Evolutionary conservation across 2,797 vertebrate genomes (phyloP), one percentile per base, ranked within the genome.

Genomic region (Hippopotamyrus pictus): DNA sequence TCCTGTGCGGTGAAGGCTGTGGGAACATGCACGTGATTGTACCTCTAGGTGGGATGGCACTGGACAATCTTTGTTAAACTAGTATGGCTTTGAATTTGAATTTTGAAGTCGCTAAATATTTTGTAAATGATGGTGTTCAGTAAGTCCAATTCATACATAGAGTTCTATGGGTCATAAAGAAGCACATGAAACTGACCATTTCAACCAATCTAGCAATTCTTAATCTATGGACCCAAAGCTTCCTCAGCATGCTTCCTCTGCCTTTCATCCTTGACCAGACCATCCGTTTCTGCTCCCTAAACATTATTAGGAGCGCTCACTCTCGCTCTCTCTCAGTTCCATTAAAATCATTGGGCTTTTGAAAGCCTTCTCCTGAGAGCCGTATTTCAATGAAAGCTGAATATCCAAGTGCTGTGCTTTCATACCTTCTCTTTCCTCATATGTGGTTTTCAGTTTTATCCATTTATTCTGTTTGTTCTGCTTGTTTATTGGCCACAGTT

Each of bases 191-290:
- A 87, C 89, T 83, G 89, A 29, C 46, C 25, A 22, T 46, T 82
- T 48, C 79, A 84, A 88, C 89, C 76, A 88, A 89, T 90, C 14
- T 48, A 90, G 91, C 69, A 90, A 90, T 91, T 87, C 91, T 79
- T 69, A 88, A 88, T 91, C 89, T 90, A 73, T 90, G 48, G 89
- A 89, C 90, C 62, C 22, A 51, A 69, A 25, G 88, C 85, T 79
- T 88, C 87, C 88, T 89, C 87, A 54, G 89, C 90, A 90, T 90
- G 90, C 89, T 92, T 83, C 44, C 17, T 62, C 86, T 19, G 9
- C 19, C 46, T 17, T 37, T 57, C 86, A 87, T 87, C 33, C 57
- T 46, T 73, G 65, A 50, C 62, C 65, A 69, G 87, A 46, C 59
- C 87, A 88, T 65, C 57, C 17, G 57, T 69, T 88, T 69, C 59